phyloP scores from a whole-genome alignment of 1,140 invertebrate species.

The Drosophila tristis region DNA sequence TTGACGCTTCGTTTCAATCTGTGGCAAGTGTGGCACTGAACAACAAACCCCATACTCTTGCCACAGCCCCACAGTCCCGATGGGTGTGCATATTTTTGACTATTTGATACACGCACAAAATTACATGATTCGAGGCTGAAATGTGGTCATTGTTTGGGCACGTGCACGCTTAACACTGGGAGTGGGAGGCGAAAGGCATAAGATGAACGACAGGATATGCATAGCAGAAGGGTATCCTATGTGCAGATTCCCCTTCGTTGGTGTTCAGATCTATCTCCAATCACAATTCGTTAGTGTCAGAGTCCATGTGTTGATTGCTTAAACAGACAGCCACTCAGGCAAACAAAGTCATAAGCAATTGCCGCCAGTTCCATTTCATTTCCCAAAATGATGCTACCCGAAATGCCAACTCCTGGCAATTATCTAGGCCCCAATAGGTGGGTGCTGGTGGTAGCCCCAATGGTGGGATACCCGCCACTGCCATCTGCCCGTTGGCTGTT shows the following conservation, averaged over 20 bases:
- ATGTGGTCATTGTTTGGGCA: slow-evolving; percentile 48
- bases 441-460: background rate
- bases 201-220: slow-evolving; percentile 15
- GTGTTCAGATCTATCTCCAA: background rate
- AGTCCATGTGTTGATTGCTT: slow-evolving; percentile 31
- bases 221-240: background rate
- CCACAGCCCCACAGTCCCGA: background rate
- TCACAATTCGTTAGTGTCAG: slow-evolving; percentile 22
- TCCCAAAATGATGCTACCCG: background rate
- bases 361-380: background rate
- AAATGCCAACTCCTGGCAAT: slow-evolving; percentile 51
- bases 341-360: slow-evolving; percentile 41
- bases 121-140: slow-evolving; percentile 44
- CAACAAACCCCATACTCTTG: background rate
- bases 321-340: slow-evolving; percentile 10
- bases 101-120: slow-evolving; percentile 49
- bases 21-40: slow-evolving; percentile 1
- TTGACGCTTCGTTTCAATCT: slow-evolving; percentile 33
- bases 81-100: slow-evolving; percentile 5
- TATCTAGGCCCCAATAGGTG: slow-evolving; percentile 40
- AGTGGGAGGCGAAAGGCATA: slow-evolving; percentile 14
- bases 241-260: slow-evolving; percentile 18
- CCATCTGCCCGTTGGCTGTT: slow-evolving; percentile 21
- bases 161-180: slow-evolving; percentile 16
- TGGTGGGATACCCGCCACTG: background rate